Evolutionary conservation across 2,888 invertebrate genomes (phyloP), one percentile per base, ranked within the genome.

Genomic region (Anoncus sp.): DNA sequence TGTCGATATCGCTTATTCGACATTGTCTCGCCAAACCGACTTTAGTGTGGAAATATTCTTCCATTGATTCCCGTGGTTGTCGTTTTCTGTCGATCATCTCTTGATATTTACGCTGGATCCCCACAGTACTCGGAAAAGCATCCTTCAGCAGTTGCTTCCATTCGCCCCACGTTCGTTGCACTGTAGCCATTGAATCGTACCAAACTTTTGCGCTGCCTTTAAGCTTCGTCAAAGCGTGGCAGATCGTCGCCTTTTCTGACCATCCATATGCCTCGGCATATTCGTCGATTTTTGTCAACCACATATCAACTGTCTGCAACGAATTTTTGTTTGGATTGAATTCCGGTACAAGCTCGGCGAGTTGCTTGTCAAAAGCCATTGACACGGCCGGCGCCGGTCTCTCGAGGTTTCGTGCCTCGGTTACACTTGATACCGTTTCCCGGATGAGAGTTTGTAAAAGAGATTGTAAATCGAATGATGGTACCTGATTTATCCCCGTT

Each of bases 161-260:
- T 31, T 73, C 57, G 40, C 31, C 18, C 65, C 72, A 73, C 7
- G 72, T 27, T 65, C 72, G 72, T 24, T 73, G 65, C 7, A 73
- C 65, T 6, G 65, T 59, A 9, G 65, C 57, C 72, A 73, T 73
- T 14, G 65, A 73, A 47, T 63, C 72, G 24, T 72, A 72, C 66
- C 59, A 73, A 49, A 59, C 47, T 66, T 73, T 73, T 22, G 65
- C 57, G 6, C 18, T 59, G 49, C 65, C 73, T 51, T 12, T 57
- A 0, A 73, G 31, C 47, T 73, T 73, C 12, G 59, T 73, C 22
- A 66, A 43, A 59, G 73, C 73, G 35, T 71, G 63, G 43, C 71
- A 63, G 16, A 63, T 71, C 22, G 71, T 71, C 7, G 55, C 45
- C n/a, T 66, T 66, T n/a, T 65, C 66, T 1, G 49, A 66, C 73